These are phyloP conservation scores for Melanostigma gelatinosum DNA, from an alignment of 2,113 vertebrate species.

Conservation along the genomic window DNA sequence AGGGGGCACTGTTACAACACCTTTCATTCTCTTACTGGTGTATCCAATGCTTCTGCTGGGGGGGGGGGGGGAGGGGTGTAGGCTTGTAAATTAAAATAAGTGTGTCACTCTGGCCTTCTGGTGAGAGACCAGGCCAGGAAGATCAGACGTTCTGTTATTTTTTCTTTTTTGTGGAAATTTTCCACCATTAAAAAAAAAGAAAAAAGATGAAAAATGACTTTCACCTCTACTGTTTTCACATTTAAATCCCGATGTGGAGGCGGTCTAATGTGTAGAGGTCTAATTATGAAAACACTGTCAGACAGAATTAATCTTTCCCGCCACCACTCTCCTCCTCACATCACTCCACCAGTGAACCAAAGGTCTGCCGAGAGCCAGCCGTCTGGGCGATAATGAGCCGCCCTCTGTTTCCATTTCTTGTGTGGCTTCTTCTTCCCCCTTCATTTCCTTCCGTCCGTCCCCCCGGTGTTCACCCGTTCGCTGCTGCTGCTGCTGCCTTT, in stretches of 20 bases:
- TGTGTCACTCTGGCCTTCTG: conserved; percentile 49
- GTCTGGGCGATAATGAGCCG: conserved; percentile 69
- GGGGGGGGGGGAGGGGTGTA: neutral
- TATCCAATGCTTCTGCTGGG: neutral
- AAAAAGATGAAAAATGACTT: neutral
- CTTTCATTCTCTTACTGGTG: neutral
- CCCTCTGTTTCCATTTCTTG: conserved; percentile 59
- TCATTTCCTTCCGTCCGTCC: conserved; percentile 25
- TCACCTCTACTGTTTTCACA: neutral
- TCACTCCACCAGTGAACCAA: conserved; percentile 13
- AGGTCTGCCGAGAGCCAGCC: conserved; percentile 40
- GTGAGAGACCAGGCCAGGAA: conserved; percentile 8
- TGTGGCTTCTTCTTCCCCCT: conserved; percentile 21
- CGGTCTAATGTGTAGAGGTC: conserved; percentile 5
- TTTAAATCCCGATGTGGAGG: conserved; percentile 20
- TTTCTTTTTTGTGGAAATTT: conserved; percentile 14
- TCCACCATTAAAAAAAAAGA: neutral
- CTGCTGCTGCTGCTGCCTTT: conserved; percentile 51
- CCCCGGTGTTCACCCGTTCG: conserved; percentile 28
- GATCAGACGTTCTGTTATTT: conserved; percentile 42
- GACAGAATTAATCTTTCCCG: neutral
- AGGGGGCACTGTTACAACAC: conserved; percentile 79
- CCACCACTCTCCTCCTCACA: neutral
- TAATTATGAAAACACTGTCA: conserved; percentile 48
- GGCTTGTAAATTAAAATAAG: conserved; percentile 31